Evolutionary conservation across 2,888 invertebrate species (phyloP).

Genomic region (Chalcis sispes): DNA sequence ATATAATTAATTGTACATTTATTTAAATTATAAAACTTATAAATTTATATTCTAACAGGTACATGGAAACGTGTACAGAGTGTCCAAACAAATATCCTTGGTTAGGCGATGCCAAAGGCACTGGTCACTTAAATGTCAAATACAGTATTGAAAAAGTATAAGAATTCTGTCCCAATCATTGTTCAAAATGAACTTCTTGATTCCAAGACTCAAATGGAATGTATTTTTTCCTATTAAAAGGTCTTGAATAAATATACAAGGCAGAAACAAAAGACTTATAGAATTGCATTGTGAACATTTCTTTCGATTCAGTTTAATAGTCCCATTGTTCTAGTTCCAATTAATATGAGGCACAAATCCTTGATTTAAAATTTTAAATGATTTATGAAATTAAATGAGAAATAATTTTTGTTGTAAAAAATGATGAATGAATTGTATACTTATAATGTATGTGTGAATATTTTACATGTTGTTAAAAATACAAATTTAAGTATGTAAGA

Average conservation of each 20-base stretch:
- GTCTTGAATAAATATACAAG: slow-evolving; percentile 42
- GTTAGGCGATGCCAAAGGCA: slow-evolving; percentile 91
- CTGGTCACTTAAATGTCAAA: slow-evolving; percentile 87
- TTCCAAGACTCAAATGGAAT: slow-evolving; percentile 54
- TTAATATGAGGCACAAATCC: slow-evolving; percentile 32
- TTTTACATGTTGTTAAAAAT: slow-evolving; percentile 53
- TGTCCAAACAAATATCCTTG: slow-evolving; percentile 92
- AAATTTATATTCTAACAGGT: slow-evolving; percentile 76
- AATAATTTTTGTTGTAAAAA: slow-evolving; percentile 50
- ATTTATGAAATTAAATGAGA: slow-evolving; percentile 49
- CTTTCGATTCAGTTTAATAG: slow-evolving; percentile 49
- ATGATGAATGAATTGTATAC: slow-evolving; percentile 54
- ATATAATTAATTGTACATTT: neutral
- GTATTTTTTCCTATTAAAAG: slow-evolving; percentile 41
- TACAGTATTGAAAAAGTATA: slow-evolving; percentile 83
- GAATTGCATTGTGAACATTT: slow-evolving; percentile 45
- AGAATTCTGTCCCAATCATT: slow-evolving; percentile 28
- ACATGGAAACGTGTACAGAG: slow-evolving; percentile 91
- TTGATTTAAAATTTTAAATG: slow-evolving; percentile 27
- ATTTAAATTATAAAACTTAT: slow-evolving; percentile 1
- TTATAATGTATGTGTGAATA: slow-evolving; percentile 56
- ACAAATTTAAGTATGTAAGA: slow-evolving; percentile 43
- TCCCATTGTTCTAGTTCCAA: slow-evolving; percentile 40
- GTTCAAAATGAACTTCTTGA: slow-evolving; percentile 35
- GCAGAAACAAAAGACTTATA: slow-evolving; percentile 49